A percentile compares a stretch with the other conserved stretches of the same genome.
Conservation (phyloP, 2,797 vertebrate genomes). For the Gallinago stenura region DNA sequence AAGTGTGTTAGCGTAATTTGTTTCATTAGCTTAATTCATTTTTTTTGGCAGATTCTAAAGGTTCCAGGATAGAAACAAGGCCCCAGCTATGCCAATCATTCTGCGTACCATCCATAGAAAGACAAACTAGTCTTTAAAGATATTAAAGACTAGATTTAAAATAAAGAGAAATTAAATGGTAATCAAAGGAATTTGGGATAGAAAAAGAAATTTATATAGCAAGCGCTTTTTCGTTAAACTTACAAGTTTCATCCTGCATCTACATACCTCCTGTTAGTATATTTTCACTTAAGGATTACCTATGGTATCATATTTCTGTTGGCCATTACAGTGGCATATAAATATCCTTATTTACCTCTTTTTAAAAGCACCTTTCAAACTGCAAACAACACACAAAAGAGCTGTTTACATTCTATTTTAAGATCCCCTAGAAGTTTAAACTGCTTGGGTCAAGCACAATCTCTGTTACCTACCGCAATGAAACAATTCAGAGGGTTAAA, state of each 20-base stretch:
- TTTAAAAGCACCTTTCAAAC: background rate
- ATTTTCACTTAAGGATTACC: background rate
- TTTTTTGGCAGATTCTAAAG: constrained; percentile 31
- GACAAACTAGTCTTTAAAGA: background rate
- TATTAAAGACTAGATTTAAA: constrained; percentile 25
- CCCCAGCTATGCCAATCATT: background rate
- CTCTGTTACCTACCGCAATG: background rate
- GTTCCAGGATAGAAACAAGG: background rate
- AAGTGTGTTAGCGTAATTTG: constrained; percentile 10
- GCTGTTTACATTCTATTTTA: background rate
- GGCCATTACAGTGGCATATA: background rate
- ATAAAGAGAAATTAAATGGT: constrained; percentile 26
- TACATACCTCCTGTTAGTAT: background rate
- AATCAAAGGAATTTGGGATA: background rate
- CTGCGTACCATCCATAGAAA: background rate
- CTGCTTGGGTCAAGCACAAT: background rate
- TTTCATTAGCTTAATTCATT: constrained; percentile 30
- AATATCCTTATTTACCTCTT: background rate
- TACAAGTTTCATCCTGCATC: background rate
- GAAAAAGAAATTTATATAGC: background rate
- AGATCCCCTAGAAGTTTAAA: background rate
- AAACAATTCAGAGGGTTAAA: background rate
- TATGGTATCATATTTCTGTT: background rate
- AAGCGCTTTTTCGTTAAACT: background rate
- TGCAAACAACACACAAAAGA: background rate